phyloP scores from a whole-genome alignment of 92 coral and sea anemone genomes.

The Siderastrea radians region DNA sequence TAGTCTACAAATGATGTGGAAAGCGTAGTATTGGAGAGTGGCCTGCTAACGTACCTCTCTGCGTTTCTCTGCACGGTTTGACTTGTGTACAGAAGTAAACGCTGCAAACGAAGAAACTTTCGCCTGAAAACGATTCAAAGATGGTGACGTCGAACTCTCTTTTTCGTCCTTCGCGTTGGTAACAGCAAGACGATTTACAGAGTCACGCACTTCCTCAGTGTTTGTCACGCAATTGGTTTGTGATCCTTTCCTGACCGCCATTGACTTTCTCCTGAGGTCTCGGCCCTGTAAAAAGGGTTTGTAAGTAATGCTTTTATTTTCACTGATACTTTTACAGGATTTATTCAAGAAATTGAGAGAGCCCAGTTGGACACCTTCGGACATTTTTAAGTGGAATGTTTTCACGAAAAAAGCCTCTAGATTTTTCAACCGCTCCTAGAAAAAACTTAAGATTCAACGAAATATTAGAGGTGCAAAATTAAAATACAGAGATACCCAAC shows the following conservation, averaged over 20 bases:
- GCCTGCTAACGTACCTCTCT: constrained; percentile 28
- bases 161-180: constrained; percentile 21
- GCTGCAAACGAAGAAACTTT: constrained; percentile 27
- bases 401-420: too few species aligned
- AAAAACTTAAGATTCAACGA: too few species aligned
- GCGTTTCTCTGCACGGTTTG: constrained; percentile 29
- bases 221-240: constrained; percentile 34
- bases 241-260: constrained; percentile 29
- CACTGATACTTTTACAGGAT: too few species aligned
- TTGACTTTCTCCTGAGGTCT: constrained; percentile 48
- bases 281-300: constrained; percentile 5
- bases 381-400: too few species aligned
- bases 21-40: neutral
- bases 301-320: neutral
- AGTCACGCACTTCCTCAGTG: constrained; percentile 25
- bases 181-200: constrained; percentile 3
- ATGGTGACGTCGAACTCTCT: constrained; percentile 25
- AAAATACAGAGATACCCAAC: too few species aligned
- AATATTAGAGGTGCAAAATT: too few species aligned
- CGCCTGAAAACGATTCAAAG: constrained; percentile 34
- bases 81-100: constrained; percentile 30
- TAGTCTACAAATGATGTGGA: neutral
- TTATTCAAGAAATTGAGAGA: too few species aligned
- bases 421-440: too few species aligned
- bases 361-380: too few species aligned